Evolutionary conservation across 2,113 vertebrate species (phyloP).

Genomic region (Synodontis membranacea): DNA sequence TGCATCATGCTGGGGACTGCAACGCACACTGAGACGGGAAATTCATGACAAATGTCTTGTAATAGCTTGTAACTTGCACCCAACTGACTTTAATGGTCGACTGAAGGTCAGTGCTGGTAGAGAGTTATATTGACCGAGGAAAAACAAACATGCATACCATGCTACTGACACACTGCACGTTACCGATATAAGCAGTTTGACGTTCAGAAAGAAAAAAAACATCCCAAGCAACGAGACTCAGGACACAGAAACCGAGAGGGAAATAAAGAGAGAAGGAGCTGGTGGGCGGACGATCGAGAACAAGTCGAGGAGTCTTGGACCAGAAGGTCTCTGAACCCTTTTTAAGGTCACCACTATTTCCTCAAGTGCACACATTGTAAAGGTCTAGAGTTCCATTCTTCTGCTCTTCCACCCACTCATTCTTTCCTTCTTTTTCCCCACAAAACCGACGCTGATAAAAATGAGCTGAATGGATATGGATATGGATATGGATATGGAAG

Average conservation of each 20-base stretch:
- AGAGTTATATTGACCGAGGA: neutral
- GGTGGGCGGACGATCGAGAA: conserved; percentile 10
- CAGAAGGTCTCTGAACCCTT: conserved; percentile 29
- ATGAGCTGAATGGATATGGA: conserved; percentile 1
- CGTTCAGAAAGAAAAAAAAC: conserved; percentile 27
- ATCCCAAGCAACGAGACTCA: conserved; percentile 7
- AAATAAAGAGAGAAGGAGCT: conserved; percentile 1
- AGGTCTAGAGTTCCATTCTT: conserved; percentile 47
- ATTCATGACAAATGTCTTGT: neutral
- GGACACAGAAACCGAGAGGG: neutral
- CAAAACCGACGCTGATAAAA: neutral
- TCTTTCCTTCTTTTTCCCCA: conserved; percentile 34
- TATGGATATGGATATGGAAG: conserved; percentile 1
- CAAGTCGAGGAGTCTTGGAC: neutral
- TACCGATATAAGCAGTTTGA: neutral
- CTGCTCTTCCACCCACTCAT: conserved; percentile 23
- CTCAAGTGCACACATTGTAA: conserved; percentile 43
- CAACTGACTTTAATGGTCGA: neutral
- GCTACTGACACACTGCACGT: conserved; percentile 3
- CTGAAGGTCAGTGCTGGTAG: neutral
- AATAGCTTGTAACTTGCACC: neutral
- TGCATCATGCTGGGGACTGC: neutral
- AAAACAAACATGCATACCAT: conserved; percentile 42
- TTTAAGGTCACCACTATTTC: conserved; percentile 56
- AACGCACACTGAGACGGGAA: neutral